Evolutionary conservation across 2,888 invertebrate genomes (phyloP), one percentile per base, ranked within the genome.

Genomic region (Caenorhabditis auriculariae): DNA sequence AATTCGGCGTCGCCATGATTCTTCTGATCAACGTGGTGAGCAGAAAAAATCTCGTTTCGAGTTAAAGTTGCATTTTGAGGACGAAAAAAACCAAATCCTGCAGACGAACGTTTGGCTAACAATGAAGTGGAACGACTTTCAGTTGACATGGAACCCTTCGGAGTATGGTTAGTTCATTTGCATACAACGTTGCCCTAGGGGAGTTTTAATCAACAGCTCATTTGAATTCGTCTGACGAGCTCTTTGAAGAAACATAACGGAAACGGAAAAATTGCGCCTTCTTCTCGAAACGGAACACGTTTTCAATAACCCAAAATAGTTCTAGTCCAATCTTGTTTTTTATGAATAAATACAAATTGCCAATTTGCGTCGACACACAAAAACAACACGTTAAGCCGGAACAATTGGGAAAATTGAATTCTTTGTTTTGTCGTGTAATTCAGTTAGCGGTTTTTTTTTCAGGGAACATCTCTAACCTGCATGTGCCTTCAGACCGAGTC

Each of bases 21-120:
- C 83, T 85, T 67, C 81, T 85, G 39, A 85, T 85, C 64, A 84
- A 83, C 63, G 83, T 85, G 68, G 84, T 84, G 51, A 82, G 83
- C 60, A 82, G 5, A 12, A 27, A 21, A 17, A 17, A 2, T 3
- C 19, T 23, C 7, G 1, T 6, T 19, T 39, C n/a, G 12, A 17
- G 17, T 41, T 50, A 17, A 38, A 17, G 17, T 26, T 21, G 12
- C 48, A 27, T 17, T 27, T n/a, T 28, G 35, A 75, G 75, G 77
- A 80, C 51, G 80, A 80, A 58, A 76, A 75, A 53, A 81, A 81
- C 53, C 80, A 82, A 60, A 81, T 82, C 39, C 75, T 82, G 50
- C 82, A 82, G 44, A 81, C 82, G 19, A 81, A 81, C 52, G 80
- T 82, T 9, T 82, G 82, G 82, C 53, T 82, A 54, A 82, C 81